A percentile compares a stretch with the other conserved stretches of the same genome.
phyloP scores from a whole-genome alignment of 2,113 vertebrate genomes.

The Ranitomeya imitator region DNA sequence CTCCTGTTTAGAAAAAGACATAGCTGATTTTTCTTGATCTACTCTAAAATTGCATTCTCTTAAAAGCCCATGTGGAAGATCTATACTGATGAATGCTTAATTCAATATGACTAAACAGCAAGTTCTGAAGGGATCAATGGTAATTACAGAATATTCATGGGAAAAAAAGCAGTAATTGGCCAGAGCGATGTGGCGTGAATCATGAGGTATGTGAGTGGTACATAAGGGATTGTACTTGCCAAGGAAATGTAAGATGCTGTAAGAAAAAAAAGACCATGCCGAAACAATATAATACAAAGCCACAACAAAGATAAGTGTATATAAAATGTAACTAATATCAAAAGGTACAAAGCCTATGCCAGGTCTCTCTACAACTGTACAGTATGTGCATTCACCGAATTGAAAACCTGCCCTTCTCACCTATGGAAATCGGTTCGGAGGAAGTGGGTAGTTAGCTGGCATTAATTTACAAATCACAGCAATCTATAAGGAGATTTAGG shows the following conservation, averaged over 20 bases:
- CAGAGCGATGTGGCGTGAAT: background rate
- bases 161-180: slow-evolving; percentile 4
- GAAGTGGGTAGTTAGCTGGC: background rate
- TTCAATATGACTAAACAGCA: background rate
- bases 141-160: slow-evolving; percentile 17
- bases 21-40: background rate
- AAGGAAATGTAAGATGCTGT: background rate
- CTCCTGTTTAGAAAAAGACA: background rate
- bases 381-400: background rate
- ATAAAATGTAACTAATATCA: background rate
- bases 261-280: background rate
- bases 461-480: slow-evolving; percentile 38
- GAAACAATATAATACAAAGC: background rate
- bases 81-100: background rate
- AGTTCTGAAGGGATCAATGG: slow-evolving; percentile 6
- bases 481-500: slow-evolving; percentile 37
- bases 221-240: background rate
- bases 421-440: background rate
- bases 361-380: too few species aligned
- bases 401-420: background rate
- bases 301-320: too few species aligned
- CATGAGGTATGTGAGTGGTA: background rate
- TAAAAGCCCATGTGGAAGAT: slow-evolving; percentile 5
- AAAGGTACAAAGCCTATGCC: too few species aligned
- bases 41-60: background rate